Evolutionary conservation across 2,888 invertebrate species (phyloP).

Genomic region (Ectemnius cavifrons): DNA sequence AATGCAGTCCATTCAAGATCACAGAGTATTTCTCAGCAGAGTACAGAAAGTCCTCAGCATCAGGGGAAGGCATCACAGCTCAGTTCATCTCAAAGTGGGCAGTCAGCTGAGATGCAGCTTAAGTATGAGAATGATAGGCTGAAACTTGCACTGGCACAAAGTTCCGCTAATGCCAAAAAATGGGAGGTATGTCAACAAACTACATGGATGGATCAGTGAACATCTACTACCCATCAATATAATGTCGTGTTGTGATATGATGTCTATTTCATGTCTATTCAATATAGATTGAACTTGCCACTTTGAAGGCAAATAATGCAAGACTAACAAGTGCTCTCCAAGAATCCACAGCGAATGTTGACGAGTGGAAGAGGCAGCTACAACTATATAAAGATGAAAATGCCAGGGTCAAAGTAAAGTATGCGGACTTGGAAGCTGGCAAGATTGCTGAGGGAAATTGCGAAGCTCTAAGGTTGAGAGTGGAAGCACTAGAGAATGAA

Average conservation of each 20-base stretch:
- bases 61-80: constrained; percentile 76
- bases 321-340: constrained; percentile 96
- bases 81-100: constrained; percentile 69
- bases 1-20: constrained; percentile 75
- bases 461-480: constrained; percentile 86
- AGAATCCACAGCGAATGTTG: constrained; percentile 97
- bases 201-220: background rate
- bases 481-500: constrained; percentile 90
- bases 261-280: constrained; percentile 23
- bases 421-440: constrained; percentile 85
- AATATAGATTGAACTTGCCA: constrained; percentile 89
- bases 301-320: constrained; percentile 96
- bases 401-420: constrained; percentile 87
- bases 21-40: constrained; percentile 75
- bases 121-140: constrained; percentile 98
- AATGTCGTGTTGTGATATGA: background rate
- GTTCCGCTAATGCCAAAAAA: constrained; percentile 98
- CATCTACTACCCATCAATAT: background rate
- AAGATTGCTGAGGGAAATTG: constrained; percentile 79
- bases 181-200: constrained; percentile 85
- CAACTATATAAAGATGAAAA: constrained; percentile 96
- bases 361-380: constrained; percentile 98
- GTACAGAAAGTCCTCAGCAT: constrained; percentile 84
- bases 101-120: constrained; percentile 88
- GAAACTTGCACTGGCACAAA: constrained; percentile 96